Percentiles rank a stretch among this genome's conserved stretches.
These are phyloP conservation scores for Drosophila sulfurigaster DNA, from an alignment of 1,140 invertebrate genomes.

Conservation along the genomic window DNA sequence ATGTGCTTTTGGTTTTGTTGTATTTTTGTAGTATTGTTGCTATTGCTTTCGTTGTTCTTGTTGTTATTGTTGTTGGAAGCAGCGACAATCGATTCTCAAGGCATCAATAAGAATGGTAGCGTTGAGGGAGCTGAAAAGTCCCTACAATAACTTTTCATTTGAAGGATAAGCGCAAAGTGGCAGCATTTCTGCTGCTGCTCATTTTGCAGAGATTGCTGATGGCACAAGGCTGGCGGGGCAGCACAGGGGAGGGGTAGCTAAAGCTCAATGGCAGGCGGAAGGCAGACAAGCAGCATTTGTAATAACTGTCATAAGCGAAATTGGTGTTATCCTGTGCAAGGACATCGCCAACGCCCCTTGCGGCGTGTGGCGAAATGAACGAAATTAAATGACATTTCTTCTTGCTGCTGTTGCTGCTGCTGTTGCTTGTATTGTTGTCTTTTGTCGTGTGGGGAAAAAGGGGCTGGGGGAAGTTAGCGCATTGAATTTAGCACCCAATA, in stretches of 20 bases:
- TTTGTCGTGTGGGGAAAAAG: background rate
- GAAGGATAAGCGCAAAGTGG: slow-evolving; percentile 67
- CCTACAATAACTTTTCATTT: slow-evolving; percentile 74
- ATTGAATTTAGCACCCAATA: slow-evolving; percentile 67
- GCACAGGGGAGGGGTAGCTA: background rate
- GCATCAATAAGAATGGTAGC: slow-evolving; percentile 40
- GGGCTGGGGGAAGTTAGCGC: slow-evolving; percentile 31
- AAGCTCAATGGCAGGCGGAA: background rate
- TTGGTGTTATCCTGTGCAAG: slow-evolving; percentile 71
- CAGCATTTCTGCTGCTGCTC: slow-evolving; percentile 55
- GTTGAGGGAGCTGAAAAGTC: slow-evolving; percentile 47
- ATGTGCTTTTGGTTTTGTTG: slow-evolving; percentile 49
- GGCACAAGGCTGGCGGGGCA: background rate
- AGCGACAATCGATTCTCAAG: slow-evolving; percentile 59
- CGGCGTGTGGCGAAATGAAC: slow-evolving; percentile 37
- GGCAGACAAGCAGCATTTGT: slow-evolving; percentile 71
- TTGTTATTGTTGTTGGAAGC: slow-evolving; percentile 1
- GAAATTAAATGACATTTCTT: slow-evolving; percentile 70
- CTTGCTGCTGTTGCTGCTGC: slow-evolving; percentile 17
- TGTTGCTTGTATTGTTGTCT: slow-evolving; percentile 20
- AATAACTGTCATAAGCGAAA: slow-evolving; percentile 81
- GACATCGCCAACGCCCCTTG: slow-evolving; percentile 40
- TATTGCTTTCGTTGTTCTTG: slow-evolving; percentile 3
- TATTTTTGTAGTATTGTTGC: slow-evolving; percentile 5
- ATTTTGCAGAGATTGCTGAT: slow-evolving; percentile 35